Conservation (phyloP, 2,113 vertebrate species). For the Columba janthina region DNA sequence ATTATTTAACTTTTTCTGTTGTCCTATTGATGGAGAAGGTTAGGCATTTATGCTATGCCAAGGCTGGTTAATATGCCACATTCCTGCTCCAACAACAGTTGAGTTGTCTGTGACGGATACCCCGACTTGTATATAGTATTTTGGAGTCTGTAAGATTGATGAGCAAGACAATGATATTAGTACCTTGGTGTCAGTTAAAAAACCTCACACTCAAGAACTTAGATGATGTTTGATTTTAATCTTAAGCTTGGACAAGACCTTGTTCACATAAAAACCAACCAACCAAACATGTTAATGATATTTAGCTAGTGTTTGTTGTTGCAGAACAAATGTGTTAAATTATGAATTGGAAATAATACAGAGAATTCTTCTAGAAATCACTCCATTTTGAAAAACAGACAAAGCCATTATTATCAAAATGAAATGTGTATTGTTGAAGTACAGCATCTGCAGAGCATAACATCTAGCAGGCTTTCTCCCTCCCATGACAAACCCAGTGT, state of each 20-base stretch:
- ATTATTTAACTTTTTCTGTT: neutral
- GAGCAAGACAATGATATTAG: neutral
- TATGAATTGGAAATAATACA: constrained; percentile 51
- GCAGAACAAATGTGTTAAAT: constrained; percentile 55
- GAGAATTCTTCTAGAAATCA: constrained; percentile 21
- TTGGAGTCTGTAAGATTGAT: neutral
- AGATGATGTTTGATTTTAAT: neutral
- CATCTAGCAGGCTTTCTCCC: neutral
- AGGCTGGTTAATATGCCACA: neutral
- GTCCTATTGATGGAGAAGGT: constrained; percentile 24
- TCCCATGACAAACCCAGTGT: neutral
- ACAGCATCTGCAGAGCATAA: neutral
- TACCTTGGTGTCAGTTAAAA: neutral
- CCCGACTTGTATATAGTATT: neutral
- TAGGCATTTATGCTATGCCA: neutral
- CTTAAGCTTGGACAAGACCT: neutral
- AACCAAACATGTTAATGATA: neutral
- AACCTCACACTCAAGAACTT: neutral
- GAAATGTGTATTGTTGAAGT: neutral
- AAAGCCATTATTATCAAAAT: constrained; percentile 2
- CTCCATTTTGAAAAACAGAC: neutral
- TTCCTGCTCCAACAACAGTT: neutral
- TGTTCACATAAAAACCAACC: neutral
- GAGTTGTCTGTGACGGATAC: neutral
- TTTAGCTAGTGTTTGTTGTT: constrained; percentile 42